phyloP scores from a whole-genome alignment of 2,113 vertebrate genomes.

The Lipophrys pholis region DNA sequence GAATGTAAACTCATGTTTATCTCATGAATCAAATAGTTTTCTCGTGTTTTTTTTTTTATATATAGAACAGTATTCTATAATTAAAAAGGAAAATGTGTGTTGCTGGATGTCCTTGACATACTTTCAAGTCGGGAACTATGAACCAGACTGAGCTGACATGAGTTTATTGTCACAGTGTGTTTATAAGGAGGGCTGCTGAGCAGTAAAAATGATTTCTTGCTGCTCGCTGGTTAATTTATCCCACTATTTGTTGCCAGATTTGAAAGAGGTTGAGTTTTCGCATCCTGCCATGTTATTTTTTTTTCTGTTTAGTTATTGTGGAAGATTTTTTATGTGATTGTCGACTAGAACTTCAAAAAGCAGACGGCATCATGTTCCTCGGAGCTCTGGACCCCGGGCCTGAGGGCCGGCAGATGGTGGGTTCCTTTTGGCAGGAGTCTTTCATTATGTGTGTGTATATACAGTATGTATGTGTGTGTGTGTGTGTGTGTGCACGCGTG shows the following conservation, averaged over 20 bases:
- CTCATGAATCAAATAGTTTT: not conserved
- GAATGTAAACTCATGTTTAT: constrained; percentile 21
- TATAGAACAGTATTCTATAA: constrained; percentile 1
- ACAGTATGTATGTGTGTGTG: constrained; percentile 37
- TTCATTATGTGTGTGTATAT: constrained; percentile 29
- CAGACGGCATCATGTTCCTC: constrained; percentile 2
- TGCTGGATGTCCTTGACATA: not conserved
- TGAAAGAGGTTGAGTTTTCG: constrained; percentile 4
- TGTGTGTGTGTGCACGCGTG: constrained; percentile 35
- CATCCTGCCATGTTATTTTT: not conserved
- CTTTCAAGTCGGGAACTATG: not conserved
- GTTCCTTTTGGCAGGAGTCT: constrained; percentile 48
- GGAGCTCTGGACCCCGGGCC: constrained; percentile 5
- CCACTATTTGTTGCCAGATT: constrained; percentile 6
- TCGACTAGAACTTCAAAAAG: constrained; percentile 30
- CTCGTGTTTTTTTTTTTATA: not conserved
- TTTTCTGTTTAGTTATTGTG: constrained; percentile 3
- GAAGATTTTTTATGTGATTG: not conserved
- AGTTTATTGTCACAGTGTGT: not conserved
- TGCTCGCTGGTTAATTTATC: not conserved
- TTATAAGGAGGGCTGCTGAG: constrained; percentile 1
- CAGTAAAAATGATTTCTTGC: constrained; percentile 1
- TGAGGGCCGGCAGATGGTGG: constrained; percentile 66
- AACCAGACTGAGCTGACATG: not conserved
- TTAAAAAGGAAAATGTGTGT: not conserved